Evolutionary conservation across 2,113 vertebrate species (phyloP), one percentile per base, ranked within the genome.

Genomic region (Zingel zingel): DNA sequence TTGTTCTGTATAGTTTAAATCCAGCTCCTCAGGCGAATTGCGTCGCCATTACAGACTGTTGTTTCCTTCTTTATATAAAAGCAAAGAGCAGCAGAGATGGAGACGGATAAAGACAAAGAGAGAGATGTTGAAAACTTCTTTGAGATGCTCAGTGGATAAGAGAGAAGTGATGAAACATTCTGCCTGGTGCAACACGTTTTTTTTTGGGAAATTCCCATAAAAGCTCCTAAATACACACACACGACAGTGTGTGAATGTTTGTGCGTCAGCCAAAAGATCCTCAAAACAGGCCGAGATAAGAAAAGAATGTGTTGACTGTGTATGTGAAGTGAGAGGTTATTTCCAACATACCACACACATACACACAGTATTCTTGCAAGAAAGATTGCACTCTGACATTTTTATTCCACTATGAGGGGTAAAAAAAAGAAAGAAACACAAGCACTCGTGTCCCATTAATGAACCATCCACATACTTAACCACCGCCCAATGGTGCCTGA

Each of bases 151-250:
- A 33, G 4, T 33, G 47, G 62, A 74, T 33, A 33, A 7, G 51
- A 57, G 19, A 14, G 18, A 11, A 5, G 19, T 48, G 47, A 36
- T 16, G 50, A 0, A 58, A 58, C 12, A 21, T 1, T 19, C 53
- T 4, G 51, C 75, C 72, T 84, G 82, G 63, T 64, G 81, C 27
- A 74, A 86, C 83, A 79, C 12, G 71, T 71, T 57, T 18, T 71
- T 18, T 71, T 36, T 36, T 33, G 30, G 88, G 88, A 87, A 92
- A 90, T 75, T 74, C 84, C 88, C 88, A 45, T 15, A 51, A 57
- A 61, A n/a, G 54, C 48, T 65, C 53, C 13, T 6, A 13, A 47
- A 47, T 36, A 58, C 33, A 48, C 25, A 63, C 33, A 50, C 1
- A 18, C 13, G 53, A 65, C 0, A 14, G 30, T 64, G 79, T 59